A percentile compares a stretch with the other conserved stretches of the same genome.
Conservation (phyloP, 1,140 invertebrate genomes). For the Cyclargus thomasi region DNA sequence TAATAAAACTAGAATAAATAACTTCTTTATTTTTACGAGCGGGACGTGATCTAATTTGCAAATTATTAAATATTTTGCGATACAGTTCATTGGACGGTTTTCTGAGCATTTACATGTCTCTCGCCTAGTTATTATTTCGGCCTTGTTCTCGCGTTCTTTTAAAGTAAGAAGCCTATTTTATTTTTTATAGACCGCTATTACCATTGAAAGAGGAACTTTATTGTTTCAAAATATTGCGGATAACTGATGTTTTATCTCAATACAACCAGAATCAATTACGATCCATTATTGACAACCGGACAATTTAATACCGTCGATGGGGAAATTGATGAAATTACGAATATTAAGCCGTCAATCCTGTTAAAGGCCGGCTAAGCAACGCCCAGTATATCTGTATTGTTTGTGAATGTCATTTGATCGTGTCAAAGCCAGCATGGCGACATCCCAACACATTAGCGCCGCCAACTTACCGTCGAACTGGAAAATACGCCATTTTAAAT, state of each 20-base stretch:
- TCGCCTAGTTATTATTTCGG: not conserved
- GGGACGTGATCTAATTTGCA: slow-evolving; percentile 3
- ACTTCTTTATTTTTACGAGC: slow-evolving; percentile 18
- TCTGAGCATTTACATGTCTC: not conserved
- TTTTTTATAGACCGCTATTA: no score
- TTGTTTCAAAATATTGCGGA: not conserved
- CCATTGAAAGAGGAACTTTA: not conserved
- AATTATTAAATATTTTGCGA: slow-evolving; percentile 7
- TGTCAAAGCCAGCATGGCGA: slow-evolving; percentile 46
- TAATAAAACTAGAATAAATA: slow-evolving; percentile 26
- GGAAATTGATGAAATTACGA: slow-evolving; percentile 26
- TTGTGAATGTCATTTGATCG: slow-evolving; percentile 47
- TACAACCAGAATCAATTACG: not conserved
- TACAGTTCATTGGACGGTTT: not conserved
- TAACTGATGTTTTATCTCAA: no score
- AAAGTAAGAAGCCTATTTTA: no score
- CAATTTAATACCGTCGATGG: slow-evolving; percentile 16
- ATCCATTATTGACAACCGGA: not conserved
- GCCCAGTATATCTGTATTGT: slow-evolving; percentile 32
- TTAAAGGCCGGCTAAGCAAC: slow-evolving; percentile 22
- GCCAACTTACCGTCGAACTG: slow-evolving; percentile 17
- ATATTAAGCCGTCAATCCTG: slow-evolving; percentile 28
- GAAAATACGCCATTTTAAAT: slow-evolving; percentile 21
- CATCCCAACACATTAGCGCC: slow-evolving; percentile 39
- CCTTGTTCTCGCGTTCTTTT: no score